Percentiles rank a stretch among this genome's conserved stretches.
Evolutionary conservation across 2,888 invertebrate species (phyloP).

Genomic region (Euproctis similis): DNA sequence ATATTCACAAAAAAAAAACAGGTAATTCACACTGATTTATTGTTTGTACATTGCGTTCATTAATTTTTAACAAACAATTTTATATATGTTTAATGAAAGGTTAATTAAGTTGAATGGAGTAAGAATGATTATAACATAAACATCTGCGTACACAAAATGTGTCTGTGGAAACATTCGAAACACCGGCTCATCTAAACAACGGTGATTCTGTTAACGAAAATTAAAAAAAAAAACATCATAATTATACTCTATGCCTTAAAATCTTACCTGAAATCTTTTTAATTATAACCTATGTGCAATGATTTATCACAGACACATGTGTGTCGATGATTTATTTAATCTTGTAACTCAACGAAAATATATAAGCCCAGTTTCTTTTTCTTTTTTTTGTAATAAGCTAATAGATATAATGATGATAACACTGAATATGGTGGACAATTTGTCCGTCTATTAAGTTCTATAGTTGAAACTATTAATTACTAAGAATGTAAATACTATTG

Average conservation of each 20-base stretch:
- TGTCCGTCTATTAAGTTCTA: constrained; percentile 18
- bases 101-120: constrained; percentile 55
- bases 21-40: constrained; percentile 62
- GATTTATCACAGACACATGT: constrained; percentile 62
- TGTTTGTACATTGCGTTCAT: constrained; percentile 37
- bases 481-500: constrained; percentile 35
- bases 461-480: constrained; percentile 39
- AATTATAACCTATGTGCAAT: constrained; percentile 58
- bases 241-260: constrained; percentile 63
- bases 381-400: no score
- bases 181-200: constrained; percentile 57
- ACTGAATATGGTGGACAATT: no score
- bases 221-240: constrained; percentile 68
- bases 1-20: constrained; percentile 64
- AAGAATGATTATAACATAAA: constrained; percentile 62
- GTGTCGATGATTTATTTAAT: constrained; percentile 55
- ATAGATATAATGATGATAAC: constrained; percentile 1
- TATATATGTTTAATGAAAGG: constrained; percentile 41
- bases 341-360: constrained; percentile 4
- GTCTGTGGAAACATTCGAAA: constrained; percentile 44
- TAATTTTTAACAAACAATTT: constrained; percentile 37
- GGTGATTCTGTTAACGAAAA: constrained; percentile 70
- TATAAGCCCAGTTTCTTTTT: no score
- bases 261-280: constrained; percentile 66
- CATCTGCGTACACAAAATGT: constrained; percentile 63